Base-by-base conservation (phyloP, 2,797 vertebrate species). In the Sternotherus odoratus region DNA sequence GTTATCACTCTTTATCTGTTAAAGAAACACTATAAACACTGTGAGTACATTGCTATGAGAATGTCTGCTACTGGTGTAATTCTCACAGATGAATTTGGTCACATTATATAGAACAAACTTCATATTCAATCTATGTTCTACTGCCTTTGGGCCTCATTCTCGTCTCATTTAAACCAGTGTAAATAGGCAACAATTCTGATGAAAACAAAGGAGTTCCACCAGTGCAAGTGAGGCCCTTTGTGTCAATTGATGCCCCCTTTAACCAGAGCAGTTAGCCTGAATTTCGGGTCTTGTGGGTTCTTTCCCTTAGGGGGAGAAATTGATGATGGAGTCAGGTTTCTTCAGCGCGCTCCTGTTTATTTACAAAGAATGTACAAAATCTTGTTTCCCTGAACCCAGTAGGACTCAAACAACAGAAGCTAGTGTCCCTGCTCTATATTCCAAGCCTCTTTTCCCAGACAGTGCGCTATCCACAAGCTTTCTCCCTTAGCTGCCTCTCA, bases 361-460 rank as follows among this genome's bases (percentile, higher is more conserved):
- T 75, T 75, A 75, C 72, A 46, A 26, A 28, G 12, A 74, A 74
- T 7, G 23, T 74, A 74, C 24, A 75, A 48, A 46, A 43, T 48
- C 69, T 91, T 16, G 13, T 87, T 88, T 87, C 90, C n/a, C 36
- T 33, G 28, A 82, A 17, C 21, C 72, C 26, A 2, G 0, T 12
- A 87, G 86, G 81, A 85, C 28, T 30, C 48, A 88, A n/a, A 30
- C 54, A 92, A 57, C 56, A 49, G 39, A 8, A 30, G 72, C 72
- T 23, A 39, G 36, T 39, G 23, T 39, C n/a, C 21, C 19, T 39
- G 21, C 21, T 69, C 9, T 23, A 12, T 12, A 69, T 39, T 39
- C 19, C 4, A 66, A 23, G 19, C n/a, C 19, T 39, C 36, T 75
- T 75, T 28, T 48, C 46, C 43, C 26, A 75, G 43, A 13, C 72